Evolutionary conservation across 2,797 vertebrate species (phyloP).

Genomic region (Ctenopoma kingsleyae): DNA sequence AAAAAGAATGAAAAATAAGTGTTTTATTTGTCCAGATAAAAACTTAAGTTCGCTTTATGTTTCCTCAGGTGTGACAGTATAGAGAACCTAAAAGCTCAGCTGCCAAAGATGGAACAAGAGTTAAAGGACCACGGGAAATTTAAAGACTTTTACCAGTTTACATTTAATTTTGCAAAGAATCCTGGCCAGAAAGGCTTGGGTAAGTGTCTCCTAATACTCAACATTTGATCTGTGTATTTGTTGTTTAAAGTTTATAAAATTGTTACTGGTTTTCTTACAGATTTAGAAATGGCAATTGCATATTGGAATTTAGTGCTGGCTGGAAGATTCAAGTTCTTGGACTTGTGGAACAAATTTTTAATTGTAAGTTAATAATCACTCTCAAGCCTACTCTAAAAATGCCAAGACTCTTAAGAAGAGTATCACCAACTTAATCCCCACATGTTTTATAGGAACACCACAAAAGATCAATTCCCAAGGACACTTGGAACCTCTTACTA

Average conservation of each 20-base stretch:
- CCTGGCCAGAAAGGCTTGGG: conserved; percentile 98
- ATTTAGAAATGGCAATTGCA: conserved; percentile 99
- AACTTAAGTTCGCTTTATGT: conserved; percentile 27
- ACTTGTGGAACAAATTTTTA: conserved; percentile 99
- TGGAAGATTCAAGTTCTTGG: conserved; percentile 99
- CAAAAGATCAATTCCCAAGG: conserved; percentile 98
- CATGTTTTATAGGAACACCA: conserved; percentile 91
- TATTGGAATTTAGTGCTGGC: conserved; percentile 99
- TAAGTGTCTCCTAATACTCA: conserved; percentile 74
- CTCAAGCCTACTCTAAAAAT: neutral
- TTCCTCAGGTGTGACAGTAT: conserved; percentile 94
- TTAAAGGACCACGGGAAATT: conserved; percentile 97
- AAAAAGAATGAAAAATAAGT: neutral
- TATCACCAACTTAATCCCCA: neutral
- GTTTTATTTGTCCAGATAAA: neutral
- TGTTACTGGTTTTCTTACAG: conserved; percentile 74
- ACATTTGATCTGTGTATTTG: conserved; percentile 2
- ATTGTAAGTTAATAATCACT: conserved; percentile 89
- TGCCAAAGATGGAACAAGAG: conserved; percentile 99
- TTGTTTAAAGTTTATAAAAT: neutral
- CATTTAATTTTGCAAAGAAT: conserved; percentile 99
- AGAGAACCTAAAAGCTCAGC: conserved; percentile 97
- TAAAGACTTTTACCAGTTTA: conserved; percentile 99
- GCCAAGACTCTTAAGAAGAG: neutral
- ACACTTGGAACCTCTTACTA: conserved; percentile 99